Percentiles rank a stretch among this genome's conserved stretches.
phyloP scores from a whole-genome alignment of 2,888 invertebrate genomes.

The Drosophila putrida region DNA sequence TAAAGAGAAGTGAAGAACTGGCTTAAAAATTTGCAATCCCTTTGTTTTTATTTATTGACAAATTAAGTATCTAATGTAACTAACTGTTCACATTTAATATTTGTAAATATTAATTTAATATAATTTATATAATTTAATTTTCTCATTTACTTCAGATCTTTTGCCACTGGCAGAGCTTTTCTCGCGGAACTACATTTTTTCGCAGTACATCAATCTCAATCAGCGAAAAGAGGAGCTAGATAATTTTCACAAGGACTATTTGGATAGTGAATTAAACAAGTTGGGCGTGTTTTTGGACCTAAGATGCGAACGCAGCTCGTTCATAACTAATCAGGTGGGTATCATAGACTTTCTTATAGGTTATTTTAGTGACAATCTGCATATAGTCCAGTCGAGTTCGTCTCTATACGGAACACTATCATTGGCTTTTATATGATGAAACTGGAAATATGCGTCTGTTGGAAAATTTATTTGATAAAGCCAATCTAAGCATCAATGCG shows the following conservation, averaged over 20 bases:
- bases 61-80: no score
- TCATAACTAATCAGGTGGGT: conserved; percentile 72
- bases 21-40: no score
- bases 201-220: conserved; percentile 66
- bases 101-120: no score
- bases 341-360: not conserved
- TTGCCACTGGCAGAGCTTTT: conserved; percentile 47
- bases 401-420: conserved; percentile 66
- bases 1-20: no score
- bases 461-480: conserved; percentile 53
- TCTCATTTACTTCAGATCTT: conserved; percentile 49
- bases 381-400: conserved; percentile 72
- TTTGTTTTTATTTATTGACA: no score
- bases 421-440: conserved; percentile 80
- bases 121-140: not conserved
- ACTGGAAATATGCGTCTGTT: conserved; percentile 51
- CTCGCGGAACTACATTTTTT: conserved; percentile 45
- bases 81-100: no score
- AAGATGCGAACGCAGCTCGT: conserved; percentile 61
- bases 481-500: conserved; percentile 80
- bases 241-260: conserved; percentile 57
- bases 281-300: conserved; percentile 80
- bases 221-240: conserved; percentile 12
- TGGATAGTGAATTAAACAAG: conserved; percentile 55
- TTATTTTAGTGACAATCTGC: not conserved